Evolutionary conservation across 2,888 invertebrate genomes (phyloP), one percentile per base, ranked within the genome.

Genomic region (Autographa gamma): DNA sequence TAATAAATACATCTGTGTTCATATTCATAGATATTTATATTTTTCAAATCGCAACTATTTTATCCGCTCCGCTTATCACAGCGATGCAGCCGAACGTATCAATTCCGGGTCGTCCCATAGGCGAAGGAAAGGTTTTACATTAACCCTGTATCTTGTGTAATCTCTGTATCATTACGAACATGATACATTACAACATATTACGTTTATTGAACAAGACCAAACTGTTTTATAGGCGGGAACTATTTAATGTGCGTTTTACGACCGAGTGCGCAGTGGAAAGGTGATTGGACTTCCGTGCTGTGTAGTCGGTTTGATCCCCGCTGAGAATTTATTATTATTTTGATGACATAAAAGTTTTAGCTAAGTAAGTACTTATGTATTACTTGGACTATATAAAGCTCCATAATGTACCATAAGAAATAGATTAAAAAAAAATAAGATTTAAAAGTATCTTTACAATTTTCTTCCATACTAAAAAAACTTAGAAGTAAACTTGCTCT

Each of bases 121-220:
- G 79, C 76, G 75, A 83, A 76, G 74, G 66, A 74, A 76, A 76
- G 72, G 79, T 76, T 79, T 85, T 76, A 76, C 81, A 76, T 76
- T 79, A 79, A 66, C 54, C 76, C 43, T 64, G 60, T 65, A 67
- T 74, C 74, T 71, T 74, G 65, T 77, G 77, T 77, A 77, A 81
- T 75, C 77, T 84, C 31, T 65, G 18, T 16, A 63, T 32, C 32
- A 76, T 52, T 61, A 63, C 43, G 58, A 32, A 69, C 59, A 60
- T 71, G 71, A 70, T 76, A 61, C 54, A 38, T 63, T 60, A 75
- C 63, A 73, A 70, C 60, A 72, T 76, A 48, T 16, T 5, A 43
- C n/a, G 25, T 56, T 19, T 54, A 56, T 14, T 19, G 19, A 25
- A 19, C 19, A 54, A 56, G 25, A 56, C 19, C 14, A 19, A 19